These are phyloP conservation scores for Papilio aristodemus DNA, from an alignment of 1,140 invertebrate genomes.

Conservation along the genomic window DNA sequence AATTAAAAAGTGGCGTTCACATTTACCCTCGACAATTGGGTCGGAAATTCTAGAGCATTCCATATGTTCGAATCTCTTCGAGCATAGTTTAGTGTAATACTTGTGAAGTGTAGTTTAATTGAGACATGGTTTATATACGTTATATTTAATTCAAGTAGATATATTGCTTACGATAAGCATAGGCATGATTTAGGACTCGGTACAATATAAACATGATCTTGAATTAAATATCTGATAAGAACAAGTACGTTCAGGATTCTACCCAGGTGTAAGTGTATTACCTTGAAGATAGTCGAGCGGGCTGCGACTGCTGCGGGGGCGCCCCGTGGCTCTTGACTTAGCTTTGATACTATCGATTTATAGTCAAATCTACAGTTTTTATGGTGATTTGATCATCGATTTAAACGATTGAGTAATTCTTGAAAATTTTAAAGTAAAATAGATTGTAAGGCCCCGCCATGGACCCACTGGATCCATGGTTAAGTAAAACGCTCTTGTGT, in stretches of 20 bases:
- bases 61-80: slow-evolving; percentile 54
- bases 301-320: slow-evolving; percentile 15
- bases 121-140: slow-evolving; percentile 44
- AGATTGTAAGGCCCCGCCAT: slow-evolving; percentile 45
- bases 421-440: slow-evolving; percentile 41
- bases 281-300: slow-evolving; percentile 24
- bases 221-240: slow-evolving; percentile 4
- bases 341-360: slow-evolving; percentile 39
- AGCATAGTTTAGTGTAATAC: slow-evolving; percentile 32
- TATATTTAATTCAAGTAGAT: slow-evolving; percentile 48
- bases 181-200: slow-evolving; percentile 35
- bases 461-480: slow-evolving; percentile 43
- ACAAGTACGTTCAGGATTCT: slow-evolving; percentile 18
- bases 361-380: slow-evolving; percentile 43
- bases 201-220: slow-evolving; percentile 16
- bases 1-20: slow-evolving; percentile 45
- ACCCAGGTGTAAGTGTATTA: slow-evolving; percentile 3
- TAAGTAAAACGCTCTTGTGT: slow-evolving; percentile 56
- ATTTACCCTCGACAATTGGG: slow-evolving; percentile 43
- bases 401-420: slow-evolving; percentile 42
- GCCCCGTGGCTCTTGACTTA: slow-evolving; percentile 20
- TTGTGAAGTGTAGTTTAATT: slow-evolving; percentile 38
- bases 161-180: slow-evolving; percentile 49
- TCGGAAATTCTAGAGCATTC: slow-evolving; percentile 64
- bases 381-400: slow-evolving; percentile 63